Conservation (phyloP, 2,113 vertebrate species). For the Condylura cristata region DNA sequence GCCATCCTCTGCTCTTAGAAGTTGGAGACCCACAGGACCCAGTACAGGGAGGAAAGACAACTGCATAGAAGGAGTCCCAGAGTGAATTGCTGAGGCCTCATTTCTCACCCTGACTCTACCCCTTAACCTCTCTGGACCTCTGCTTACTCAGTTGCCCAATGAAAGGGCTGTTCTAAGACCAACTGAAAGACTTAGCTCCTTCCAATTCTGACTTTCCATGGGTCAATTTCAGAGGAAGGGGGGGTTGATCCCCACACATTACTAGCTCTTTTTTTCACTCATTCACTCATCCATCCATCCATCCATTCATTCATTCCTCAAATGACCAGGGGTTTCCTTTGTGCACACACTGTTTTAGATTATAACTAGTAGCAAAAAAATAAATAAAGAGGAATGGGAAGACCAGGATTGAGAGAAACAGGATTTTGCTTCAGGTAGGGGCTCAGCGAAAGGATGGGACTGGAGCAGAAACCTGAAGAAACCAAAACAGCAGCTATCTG, state of each 20-base stretch:
- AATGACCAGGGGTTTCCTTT: background rate
- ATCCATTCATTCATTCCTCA: background rate
- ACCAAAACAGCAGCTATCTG: background rate
- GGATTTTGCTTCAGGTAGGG: background rate
- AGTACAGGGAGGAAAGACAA: background rate
- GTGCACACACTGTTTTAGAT: background rate
- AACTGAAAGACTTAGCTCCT: background rate
- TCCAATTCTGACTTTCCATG: background rate
- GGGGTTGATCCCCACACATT: background rate
- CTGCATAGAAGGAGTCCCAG: background rate
- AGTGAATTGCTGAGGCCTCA: background rate
- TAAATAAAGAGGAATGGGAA: background rate
- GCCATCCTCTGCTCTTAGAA: background rate
- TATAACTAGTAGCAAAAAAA: background rate
- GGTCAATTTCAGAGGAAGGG: background rate
- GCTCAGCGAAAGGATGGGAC: background rate
- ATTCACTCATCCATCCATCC: background rate
- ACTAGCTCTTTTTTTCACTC: background rate
- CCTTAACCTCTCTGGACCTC: background rate
- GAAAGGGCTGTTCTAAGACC: background rate
- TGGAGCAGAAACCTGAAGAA: background rate
- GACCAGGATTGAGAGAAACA: background rate
- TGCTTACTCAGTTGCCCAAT: background rate
- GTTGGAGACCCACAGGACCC: background rate
- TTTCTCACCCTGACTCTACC: background rate